These are phyloP conservation scores for Clivina fossor DNA, from an alignment of 2,888 invertebrate species.

Conservation along the genomic window DNA sequence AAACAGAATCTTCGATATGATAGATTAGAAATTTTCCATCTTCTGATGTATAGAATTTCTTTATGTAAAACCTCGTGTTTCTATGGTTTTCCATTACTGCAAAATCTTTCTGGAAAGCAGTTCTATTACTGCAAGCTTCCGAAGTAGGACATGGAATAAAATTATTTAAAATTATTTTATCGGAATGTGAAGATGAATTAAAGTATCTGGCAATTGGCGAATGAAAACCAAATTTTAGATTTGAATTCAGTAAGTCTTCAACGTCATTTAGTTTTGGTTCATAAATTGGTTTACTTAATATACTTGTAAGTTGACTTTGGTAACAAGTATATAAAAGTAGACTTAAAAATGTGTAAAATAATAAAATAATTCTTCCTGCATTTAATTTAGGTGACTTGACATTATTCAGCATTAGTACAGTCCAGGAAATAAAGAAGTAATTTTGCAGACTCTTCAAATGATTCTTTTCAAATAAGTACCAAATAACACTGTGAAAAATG, in stretches of 20 bases:
- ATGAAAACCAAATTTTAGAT: constrained; percentile 17
- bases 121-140: constrained; percentile 33
- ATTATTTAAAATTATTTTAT: constrained; percentile 3
- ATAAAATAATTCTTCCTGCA: constrained; percentile 4
- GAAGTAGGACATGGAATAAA: constrained; percentile 19
- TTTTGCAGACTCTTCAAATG: not conserved
- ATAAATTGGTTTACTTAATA: constrained; percentile 26
- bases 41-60: constrained; percentile 35
- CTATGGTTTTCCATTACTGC: constrained; percentile 37
- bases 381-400: constrained; percentile 3
- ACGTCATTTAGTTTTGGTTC: constrained; percentile 26
- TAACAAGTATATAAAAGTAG: constrained; percentile 17
- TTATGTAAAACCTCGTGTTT: constrained; percentile 36
- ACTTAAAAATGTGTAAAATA: constrained; percentile 10
- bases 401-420: constrained; percentile 4
- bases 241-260: constrained; percentile 16
- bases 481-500: constrained; percentile 5
- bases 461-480: constrained; percentile 6
- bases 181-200: not conserved
- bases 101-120: constrained; percentile 38
- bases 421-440: constrained; percentile 3
- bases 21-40: constrained; percentile 35
- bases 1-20: constrained; percentile 21
- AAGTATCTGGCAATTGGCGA: constrained; percentile 6
- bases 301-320: constrained; percentile 26